phyloP scores from a whole-genome alignment of 2,888 invertebrate species.

The Tiliacea citrago region DNA sequence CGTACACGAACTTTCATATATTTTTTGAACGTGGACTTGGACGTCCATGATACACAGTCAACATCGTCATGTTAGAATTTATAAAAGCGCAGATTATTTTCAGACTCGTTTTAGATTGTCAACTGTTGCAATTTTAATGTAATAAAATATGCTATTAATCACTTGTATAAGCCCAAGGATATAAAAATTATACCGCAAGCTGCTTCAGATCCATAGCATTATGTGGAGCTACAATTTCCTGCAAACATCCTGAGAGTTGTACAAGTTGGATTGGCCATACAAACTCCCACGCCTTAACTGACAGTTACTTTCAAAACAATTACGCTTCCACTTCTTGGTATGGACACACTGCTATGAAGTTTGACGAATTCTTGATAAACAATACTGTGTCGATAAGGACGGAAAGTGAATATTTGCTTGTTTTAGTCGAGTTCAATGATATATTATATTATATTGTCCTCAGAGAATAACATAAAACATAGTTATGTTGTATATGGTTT shows the following conservation, averaged over 20 bases:
- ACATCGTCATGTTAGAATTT: no score
- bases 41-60: no score
- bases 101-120: background rate
- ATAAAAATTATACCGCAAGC: background rate
- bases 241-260: constrained; percentile 80
- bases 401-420: background rate
- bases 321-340: constrained; percentile 74
- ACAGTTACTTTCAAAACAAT: constrained; percentile 83
- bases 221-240: constrained; percentile 72
- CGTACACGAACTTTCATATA: no score
- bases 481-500: no score
- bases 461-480: background rate
- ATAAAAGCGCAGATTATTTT: background rate
- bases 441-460: background rate
- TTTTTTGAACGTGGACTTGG: no score
- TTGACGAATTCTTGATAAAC: constrained; percentile 9
- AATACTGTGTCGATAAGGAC: no score
- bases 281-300: constrained; percentile 79
- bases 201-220: constrained; percentile 34
- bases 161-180: background rate
- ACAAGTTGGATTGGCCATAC: constrained; percentile 77
- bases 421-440: background rate
- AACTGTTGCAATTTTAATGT: background rate
- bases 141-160: no score
- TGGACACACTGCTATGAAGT: constrained; percentile 55